These are phyloP conservation scores for Diploptera punctata DNA, from an alignment of 2,888 invertebrate genomes.

Conservation along the genomic window DNA sequence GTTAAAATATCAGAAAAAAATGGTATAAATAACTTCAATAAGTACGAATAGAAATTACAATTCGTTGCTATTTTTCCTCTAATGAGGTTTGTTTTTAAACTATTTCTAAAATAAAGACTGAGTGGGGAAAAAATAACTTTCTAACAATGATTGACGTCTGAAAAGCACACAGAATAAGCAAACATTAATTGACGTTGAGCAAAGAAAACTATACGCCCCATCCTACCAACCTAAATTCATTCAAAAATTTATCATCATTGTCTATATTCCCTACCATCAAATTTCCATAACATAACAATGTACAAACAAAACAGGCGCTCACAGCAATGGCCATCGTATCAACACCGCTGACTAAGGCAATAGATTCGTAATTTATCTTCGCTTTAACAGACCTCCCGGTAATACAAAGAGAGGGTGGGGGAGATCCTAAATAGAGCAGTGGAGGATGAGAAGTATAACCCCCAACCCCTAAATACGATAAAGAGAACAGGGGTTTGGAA, in stretches of 20 bases:
- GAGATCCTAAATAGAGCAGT: conserved; percentile 18
- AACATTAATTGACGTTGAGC: conserved; percentile 26
- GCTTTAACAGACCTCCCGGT: conserved; percentile 34
- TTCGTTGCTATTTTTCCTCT: too few species aligned
- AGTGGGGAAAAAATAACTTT: background rate
- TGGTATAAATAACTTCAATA: too few species aligned
- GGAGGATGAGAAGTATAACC: conserved; percentile 5
- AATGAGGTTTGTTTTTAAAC: conserved; percentile 4
- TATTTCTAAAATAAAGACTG: background rate
- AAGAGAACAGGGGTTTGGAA: conserved; percentile 23
- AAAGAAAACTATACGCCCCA: conserved; percentile 12
- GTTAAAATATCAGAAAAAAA: too few species aligned
- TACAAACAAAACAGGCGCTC: conserved; percentile 33
- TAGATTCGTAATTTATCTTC: conserved; percentile 40
- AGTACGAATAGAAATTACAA: too few species aligned
- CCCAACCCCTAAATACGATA: conserved; percentile 28
- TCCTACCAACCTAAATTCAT: conserved; percentile 10
- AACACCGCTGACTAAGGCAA: conserved; percentile 37
- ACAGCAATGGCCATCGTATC: background rate
- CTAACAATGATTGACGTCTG: conserved; percentile 20
- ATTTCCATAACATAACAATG: conserved; percentile 39
- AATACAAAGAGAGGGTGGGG: conserved; percentile 11
- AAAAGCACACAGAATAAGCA: conserved; percentile 22
- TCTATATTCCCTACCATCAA: conserved; percentile 26
- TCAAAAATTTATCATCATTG: conserved; percentile 33